Evolutionary conservation across 2,113 vertebrate genomes (phyloP), one percentile per base, ranked within the genome.

Genomic region (Sinocyclocheilus rhinocerous): DNA sequence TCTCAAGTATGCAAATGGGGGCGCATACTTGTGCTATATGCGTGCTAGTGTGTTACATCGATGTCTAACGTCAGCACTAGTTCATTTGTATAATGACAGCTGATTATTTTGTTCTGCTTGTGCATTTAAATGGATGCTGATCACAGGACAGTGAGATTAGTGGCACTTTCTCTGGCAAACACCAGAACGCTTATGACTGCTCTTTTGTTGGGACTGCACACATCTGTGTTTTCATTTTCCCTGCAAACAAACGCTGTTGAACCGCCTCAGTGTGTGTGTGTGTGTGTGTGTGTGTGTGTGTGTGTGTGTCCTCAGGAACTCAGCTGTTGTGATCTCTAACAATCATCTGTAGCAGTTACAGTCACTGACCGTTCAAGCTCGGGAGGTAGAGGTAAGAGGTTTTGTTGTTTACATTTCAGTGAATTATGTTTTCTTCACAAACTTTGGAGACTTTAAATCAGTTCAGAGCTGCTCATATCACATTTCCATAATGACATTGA

Each of bases 131-230:
- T 0, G 48, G 76, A 55, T 33, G 26, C 76, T 55, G 76, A 10
- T 77, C 48, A 18, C 76, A 33, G 76, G 76, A 77, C 24, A 55
- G 50, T 12, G 75, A 26, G 48, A 5, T 10, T 55, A 5, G 24
- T 20, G 16, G 2, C 16, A 7, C 52, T 50, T 69, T 82, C 52
- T 36, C 10, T 79, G 79, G 88, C 52, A 89, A 90, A 87, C 84
- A 50, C 87, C 87, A 92, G 89, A 88, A 89, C 87, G 90, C 83
- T 88, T 59, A 42, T 67, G 75, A 79, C 39, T 42, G 15, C 63
- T 26, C 76, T 57, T 80, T 82, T 82, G 80, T 86, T 16, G 20
- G 9, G 57, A 61, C 1, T 61, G 57, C 57, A n/a, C 57, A 10
- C 57, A 61, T 61, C 22, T 67, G 67, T 75, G 65, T 26, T 67